These are phyloP conservation scores for Vireo griseus DNA, from an alignment of 2,797 vertebrate species.

Conservation along the genomic window DNA sequence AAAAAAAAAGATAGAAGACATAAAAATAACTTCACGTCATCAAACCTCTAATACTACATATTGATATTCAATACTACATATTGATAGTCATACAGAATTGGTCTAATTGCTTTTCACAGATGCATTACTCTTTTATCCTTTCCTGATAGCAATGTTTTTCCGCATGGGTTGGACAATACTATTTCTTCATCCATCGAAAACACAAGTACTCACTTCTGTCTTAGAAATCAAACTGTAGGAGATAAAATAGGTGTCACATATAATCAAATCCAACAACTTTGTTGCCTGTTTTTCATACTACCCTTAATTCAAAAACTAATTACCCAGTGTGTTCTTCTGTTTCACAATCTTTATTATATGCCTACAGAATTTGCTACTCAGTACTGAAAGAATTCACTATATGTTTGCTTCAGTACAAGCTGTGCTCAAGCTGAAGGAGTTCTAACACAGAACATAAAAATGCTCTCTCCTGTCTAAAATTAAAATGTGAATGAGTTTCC, in stretches of 20 bases:
- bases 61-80: too few relatives aligned
- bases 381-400: not conserved
- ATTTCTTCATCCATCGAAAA: not conserved
- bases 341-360: slow-evolving; percentile 6
- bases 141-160: not conserved
- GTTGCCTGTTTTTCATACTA: not conserved
- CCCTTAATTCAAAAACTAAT: not conserved
- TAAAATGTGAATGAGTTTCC: slow-evolving; percentile 15
- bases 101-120: not conserved
- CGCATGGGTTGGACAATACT: not conserved
- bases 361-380: not conserved
- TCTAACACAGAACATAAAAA: slow-evolving; percentile 23
- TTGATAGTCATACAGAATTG: not conserved
- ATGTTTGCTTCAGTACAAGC: not conserved
- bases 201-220: slow-evolving; percentile 10
- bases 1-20: not conserved
- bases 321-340: not conserved
- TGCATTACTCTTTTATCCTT: not conserved
- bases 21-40: not conserved
- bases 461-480: slow-evolving; percentile 13
- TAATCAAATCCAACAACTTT: not conserved
- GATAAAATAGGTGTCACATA: slow-evolving; percentile 3
- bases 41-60: not conserved
- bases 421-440: not conserved
- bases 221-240: slow-evolving; percentile 22